Evolutionary conservation across 2,113 vertebrate genomes (phyloP), one percentile per base, ranked within the genome.

Genomic region (Semnornis frantzii): DNA sequence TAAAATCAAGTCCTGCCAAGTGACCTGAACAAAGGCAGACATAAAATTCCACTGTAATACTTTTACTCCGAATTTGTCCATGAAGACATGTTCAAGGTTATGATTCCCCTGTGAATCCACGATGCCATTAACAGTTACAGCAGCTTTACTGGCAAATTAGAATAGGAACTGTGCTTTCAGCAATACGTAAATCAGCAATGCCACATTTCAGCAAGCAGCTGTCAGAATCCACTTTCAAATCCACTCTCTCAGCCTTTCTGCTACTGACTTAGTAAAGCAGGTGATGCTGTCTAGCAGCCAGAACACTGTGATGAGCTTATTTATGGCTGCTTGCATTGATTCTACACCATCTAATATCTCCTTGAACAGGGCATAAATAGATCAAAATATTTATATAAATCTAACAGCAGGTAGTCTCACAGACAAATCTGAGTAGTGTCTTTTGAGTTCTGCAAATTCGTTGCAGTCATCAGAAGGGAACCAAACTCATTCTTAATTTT

Each of bases 1-100:
- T 42, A 89, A 82, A 91, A 89, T 54, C 54, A 87, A 89, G 90
- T 63, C 19, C 64, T 88, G 65, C 25, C 72, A 90, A 93, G 15
- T 64, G 73, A 85, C 60, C 85, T 60, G 65, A 84, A 77, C 52
- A 93, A 59, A 69, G 46, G 15, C 8, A 80, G 7, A 39, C 15
- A 81, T 31, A 65, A 90, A 81, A 74, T 28, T 37, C 33, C 24
- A 19, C 3, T 33, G 18, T 28, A 72, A 55, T n/a, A 3, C 8
- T 82, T 59, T 23, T 55, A 60, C 31, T 86, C 58, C 64, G 30
- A 78, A 25, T 84, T 92, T 86, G 25, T 5, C 78, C 50, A 24
- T 2, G 8, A 75, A 72, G 16, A 8, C 9, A 8, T 1, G 3
- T 16, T 81, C 77, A 92, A 71, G 65, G 83, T 69, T 75, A 70